Base-by-base conservation (phyloP, 2,113 vertebrate genomes). In the Centropristis striata region DNA sequence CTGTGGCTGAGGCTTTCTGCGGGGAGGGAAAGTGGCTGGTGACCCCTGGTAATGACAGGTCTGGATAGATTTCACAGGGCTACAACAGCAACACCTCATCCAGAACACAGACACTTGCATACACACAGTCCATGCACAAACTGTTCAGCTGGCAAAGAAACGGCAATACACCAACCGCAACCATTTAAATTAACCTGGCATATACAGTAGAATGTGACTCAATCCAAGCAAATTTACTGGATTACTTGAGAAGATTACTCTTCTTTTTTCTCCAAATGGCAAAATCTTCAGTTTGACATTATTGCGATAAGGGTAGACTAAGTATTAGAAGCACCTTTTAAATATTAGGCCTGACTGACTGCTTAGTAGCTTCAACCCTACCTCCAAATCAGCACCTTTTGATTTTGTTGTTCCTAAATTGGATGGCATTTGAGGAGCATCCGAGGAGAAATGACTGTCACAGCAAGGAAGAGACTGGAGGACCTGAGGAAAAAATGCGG, bases 51-150 rank as follows among this genome's bases (percentile, higher is more conserved):
- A 84, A 89, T 79, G 68, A 72, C 47, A 73, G 47, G 20, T 49
- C 16, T 50, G 74, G 64, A 83, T 65, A 58, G 78, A 87, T 81
- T 85, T 75, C 59, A 16, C 68, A 86, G 46, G 71, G 65, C 28
- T 80, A 36, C 80, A 76, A 78, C 28, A 76, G 44, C 16, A 46
- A 59, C 32, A 28, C 25, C 13, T 60, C 23, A 75, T 63, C 64
- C 57, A 73, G 32, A 20, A 61, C 23, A 23, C 54, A 10, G 46
- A 27, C 16, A 42, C 27, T 37, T 20, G 27, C 41, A 49, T 39
- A 16, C 4, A 37, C 37, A 2, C 15, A 9, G 0, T 41, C 36
- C 18, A 41, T 14, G 15, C 41, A 57, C n/a, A 63, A 23, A 50
- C 15, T 1, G 14, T 1, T 9, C 23, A 36, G n/a, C n/a, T 18